phyloP scores from a whole-genome alignment of 2,113 vertebrate species.

The Limanda limanda region DNA sequence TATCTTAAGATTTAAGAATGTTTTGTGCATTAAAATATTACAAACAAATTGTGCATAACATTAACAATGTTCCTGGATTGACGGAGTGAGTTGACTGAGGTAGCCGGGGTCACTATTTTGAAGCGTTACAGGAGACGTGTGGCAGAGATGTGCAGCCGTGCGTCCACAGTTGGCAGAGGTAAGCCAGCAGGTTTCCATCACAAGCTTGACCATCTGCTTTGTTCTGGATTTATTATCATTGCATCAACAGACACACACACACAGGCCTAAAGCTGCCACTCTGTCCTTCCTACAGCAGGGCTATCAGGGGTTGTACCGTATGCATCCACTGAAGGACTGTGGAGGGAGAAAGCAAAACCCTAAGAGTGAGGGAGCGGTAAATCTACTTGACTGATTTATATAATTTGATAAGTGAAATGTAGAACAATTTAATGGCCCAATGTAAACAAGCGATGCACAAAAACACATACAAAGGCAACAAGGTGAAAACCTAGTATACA shows the following conservation, averaged over 20 bases:
- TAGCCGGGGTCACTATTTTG: slow-evolving; percentile 11
- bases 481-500: not conserved
- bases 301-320: not conserved
- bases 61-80: not conserved
- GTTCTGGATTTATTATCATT: slow-evolving; percentile 51
- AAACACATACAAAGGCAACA: not conserved
- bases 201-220: slow-evolving; percentile 75
- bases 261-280: slow-evolving; percentile 28
- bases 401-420: not conserved
- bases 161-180: slow-evolving; percentile 48
- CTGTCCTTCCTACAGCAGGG: slow-evolving; percentile 7
- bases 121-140: slow-evolving; percentile 36
- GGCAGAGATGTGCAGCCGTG: slow-evolving; percentile 40
- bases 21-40: too few relatives aligned
- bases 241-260: slow-evolving; percentile 38
- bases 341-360: not conserved
- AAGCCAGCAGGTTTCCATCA: slow-evolving; percentile 55
- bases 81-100: slow-evolving; percentile 16
- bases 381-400: slow-evolving; percentile 2
- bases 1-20: not conserved
- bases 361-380: not conserved
- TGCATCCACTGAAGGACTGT: not conserved
- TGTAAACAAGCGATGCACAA: not conserved
- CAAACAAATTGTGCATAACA: too few relatives aligned
- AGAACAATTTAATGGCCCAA: not conserved